Percentiles rank a stretch among this genome's conserved stretches.
Conservation (phyloP, 2,888 invertebrate species). For the Tipula confusa region DNA sequence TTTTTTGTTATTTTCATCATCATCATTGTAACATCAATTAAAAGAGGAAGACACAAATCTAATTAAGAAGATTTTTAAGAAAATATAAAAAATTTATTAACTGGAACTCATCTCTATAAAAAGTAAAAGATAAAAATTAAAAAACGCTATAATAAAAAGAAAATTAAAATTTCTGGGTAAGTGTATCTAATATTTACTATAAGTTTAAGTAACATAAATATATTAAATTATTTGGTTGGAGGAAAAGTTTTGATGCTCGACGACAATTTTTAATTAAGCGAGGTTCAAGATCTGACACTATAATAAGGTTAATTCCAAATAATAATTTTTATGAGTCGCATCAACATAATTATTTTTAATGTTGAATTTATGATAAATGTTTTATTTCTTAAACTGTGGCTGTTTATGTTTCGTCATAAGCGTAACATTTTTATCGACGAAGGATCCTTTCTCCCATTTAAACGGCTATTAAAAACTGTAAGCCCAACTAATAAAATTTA, state of each 20-base stretch:
- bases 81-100: conserved; percentile 3
- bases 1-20: background rate
- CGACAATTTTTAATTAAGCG: background rate
- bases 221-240: background rate
- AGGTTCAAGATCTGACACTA: conserved; percentile 8
- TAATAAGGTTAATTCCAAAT: background rate
- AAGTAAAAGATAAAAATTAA: background rate
- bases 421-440: no score
- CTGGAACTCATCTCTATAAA: background rate
- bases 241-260: background rate
- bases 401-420: no score
- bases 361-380: no score
- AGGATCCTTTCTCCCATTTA: no score
- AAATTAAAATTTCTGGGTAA: background rate
- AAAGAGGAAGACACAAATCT: conserved; percentile 25
- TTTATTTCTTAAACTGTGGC: no score
- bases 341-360: background rate
- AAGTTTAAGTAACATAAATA: background rate
- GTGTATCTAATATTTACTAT: background rate
- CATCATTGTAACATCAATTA: background rate
- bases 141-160: background rate
- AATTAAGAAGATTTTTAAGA: background rate
- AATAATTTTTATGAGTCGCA: background rate
- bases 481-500: no score
- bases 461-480: no score